Evolutionary conservation across 2,888 invertebrate species (phyloP).

Genomic region (Choreutis nemorana): DNA sequence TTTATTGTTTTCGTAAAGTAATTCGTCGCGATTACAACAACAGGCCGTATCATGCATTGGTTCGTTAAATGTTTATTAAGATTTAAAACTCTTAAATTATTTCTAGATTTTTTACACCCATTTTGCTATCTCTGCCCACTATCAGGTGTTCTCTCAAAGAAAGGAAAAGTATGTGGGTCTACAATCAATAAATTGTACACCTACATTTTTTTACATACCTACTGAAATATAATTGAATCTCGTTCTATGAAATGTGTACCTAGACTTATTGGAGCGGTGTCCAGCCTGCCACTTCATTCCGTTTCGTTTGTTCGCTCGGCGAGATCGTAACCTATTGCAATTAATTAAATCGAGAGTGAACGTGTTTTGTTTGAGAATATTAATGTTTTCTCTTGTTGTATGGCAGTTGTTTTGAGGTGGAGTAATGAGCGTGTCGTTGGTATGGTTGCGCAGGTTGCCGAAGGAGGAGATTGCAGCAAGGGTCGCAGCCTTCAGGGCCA

Average conservation of each 20-base stretch:
- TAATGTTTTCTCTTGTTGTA: constrained; percentile 1
- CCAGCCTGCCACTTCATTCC: constrained; percentile 25
- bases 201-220: too few species aligned
- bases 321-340: constrained; percentile 13
- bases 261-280: too few species aligned
- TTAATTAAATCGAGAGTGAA: neutral
- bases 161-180: too few species aligned
- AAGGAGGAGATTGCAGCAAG: constrained; percentile 87
- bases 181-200: too few species aligned
- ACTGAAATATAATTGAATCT: too few species aligned
- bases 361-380: constrained; percentile 1
- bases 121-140: too few species aligned
- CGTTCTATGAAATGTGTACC: too few species aligned
- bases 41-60: constrained; percentile 51
- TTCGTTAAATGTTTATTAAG: too few species aligned
- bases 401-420: constrained; percentile 7
- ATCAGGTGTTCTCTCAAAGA: too few species aligned
- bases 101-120: too few species aligned
- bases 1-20: constrained; percentile 59
- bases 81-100: too few species aligned
- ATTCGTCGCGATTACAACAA: constrained; percentile 42
- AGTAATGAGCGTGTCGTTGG: constrained; percentile 53
- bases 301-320: constrained; percentile 23
- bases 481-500: constrained; percentile 86
- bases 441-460: constrained; percentile 75